These are phyloP conservation scores for Synanthedon andrenaeformis DNA, from an alignment of 2,888 invertebrate genomes.

Conservation along the genomic window DNA sequence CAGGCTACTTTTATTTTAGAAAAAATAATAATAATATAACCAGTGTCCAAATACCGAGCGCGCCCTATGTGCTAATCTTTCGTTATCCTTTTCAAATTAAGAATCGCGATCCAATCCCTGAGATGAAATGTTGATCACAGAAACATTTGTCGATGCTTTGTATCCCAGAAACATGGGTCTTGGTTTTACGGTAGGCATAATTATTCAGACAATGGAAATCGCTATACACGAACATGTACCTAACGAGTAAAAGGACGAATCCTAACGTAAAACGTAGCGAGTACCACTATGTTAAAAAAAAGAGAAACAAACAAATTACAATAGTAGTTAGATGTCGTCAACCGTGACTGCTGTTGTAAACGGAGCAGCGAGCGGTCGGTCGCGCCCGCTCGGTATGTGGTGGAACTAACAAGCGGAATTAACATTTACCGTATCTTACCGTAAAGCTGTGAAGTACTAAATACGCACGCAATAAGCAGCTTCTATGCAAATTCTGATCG, in stretches of 20 bases:
- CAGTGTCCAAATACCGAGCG: no score
- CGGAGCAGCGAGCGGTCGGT: slow-evolving; percentile 20
- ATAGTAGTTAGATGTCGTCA: slow-evolving; percentile 23
- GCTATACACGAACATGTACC: no score
- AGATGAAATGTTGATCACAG: no score
- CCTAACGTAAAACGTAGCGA: background rate
- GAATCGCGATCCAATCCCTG: no score
- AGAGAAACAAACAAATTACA: slow-evolving; percentile 17
- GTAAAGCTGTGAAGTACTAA: slow-evolving; percentile 32
- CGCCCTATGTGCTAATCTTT: no score
- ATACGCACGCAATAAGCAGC: slow-evolving; percentile 23
- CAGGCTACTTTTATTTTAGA: no score
- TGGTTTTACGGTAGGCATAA: no score
- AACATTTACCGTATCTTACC: slow-evolving; percentile 51
- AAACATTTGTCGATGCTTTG: no score
- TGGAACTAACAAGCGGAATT: slow-evolving; percentile 57
- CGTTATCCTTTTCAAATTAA: no score
- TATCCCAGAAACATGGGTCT: no score
- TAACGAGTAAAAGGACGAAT: background rate
- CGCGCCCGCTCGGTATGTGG: slow-evolving; percentile 32
- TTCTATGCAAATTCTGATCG: slow-evolving; percentile 20
- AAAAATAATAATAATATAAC: no score
- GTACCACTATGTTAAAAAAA: slow-evolving; percentile 12
- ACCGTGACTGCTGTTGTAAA: slow-evolving; percentile 33
- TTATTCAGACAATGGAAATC: no score